Evolutionary conservation across 2,113 vertebrate genomes (phyloP), one percentile per base, ranked within the genome.

Genomic region (Prionailurus viverrinus): DNA sequence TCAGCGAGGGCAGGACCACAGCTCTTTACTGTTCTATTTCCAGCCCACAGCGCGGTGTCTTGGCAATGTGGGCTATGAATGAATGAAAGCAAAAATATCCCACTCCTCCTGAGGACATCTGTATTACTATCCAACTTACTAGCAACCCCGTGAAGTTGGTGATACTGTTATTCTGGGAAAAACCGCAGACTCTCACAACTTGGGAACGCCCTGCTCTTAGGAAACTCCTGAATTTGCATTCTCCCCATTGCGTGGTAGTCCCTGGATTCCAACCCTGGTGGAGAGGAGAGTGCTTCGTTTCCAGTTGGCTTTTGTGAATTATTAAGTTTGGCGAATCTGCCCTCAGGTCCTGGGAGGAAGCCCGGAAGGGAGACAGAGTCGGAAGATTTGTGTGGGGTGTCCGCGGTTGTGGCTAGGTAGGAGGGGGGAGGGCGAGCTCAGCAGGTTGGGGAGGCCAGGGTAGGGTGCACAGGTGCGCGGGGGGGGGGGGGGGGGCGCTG

Each of bases 331-430:
- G 29, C 4, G 1, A 48, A 61, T 84, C 31, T 5, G 48, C 27
- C 27, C 27, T 45, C 3, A 19, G n/a, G 65, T 45, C 36, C 45
- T 48, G 5, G 8, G 33, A 63, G 4, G 16, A 65, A 33, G n/a
- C 33, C 41, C 0, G 51, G 31, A 33, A 53, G 15, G 7, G 10
- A 80, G 63, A 19, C 13, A 2, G 31, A 29, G 41, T 12, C 31
- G 4, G 61, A 33, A 53, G 15, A 58, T 27, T 65, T 8, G 3
- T 21, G 13, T 3, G 3, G 6, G 9, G 73, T 9, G 19, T 21
- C 15, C 0, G 29, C 7, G 55, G 15, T 51, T 80, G 2, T 25
- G 21, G 55, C 1, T 0, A 5, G 8, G 21, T 1, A 5, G 13
- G 15, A 69, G 58, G 25, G 36, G 9, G 23, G 15, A 58, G 73